A percentile compares a stretch with the other conserved stretches of the same genome.
Conservation (phyloP, 2,113 vertebrate species). For the Nestor notabilis region DNA sequence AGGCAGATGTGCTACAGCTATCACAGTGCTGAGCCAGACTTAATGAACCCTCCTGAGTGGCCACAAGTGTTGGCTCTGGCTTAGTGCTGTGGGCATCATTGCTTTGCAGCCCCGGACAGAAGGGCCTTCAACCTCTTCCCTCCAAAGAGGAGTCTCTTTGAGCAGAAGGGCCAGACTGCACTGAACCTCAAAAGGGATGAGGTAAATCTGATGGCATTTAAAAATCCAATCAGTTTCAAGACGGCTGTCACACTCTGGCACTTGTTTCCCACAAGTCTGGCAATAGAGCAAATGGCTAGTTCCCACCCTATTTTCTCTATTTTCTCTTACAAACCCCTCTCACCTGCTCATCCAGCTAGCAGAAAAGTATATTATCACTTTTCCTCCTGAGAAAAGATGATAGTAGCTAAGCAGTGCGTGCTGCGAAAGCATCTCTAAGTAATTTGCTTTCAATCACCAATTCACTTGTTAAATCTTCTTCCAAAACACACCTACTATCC, state of each 20-base stretch:
- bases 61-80: accelerated
- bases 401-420: neutral
- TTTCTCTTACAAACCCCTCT: neutral
- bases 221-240: neutral
- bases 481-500: neutral
- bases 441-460: neutral
- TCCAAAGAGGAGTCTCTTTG: neutral
- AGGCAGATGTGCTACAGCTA: neutral
- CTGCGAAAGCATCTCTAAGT: neutral
- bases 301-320: neutral
- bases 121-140: neutral
- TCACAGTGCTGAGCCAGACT: neutral
- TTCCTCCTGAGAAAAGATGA: neutral
- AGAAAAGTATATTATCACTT: neutral
- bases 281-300: neutral
- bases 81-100: accelerated
- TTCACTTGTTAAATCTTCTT: neutral
- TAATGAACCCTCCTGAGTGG: neutral
- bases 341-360: neutral
- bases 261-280: neutral
- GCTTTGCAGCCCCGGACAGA: neutral
- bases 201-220: neutral
- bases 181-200: neutral
- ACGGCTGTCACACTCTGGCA: accelerated
- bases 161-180: accelerated